phyloP scores from a whole-genome alignment of 2,888 invertebrate genomes.

The Linnaemya tessellans region DNA sequence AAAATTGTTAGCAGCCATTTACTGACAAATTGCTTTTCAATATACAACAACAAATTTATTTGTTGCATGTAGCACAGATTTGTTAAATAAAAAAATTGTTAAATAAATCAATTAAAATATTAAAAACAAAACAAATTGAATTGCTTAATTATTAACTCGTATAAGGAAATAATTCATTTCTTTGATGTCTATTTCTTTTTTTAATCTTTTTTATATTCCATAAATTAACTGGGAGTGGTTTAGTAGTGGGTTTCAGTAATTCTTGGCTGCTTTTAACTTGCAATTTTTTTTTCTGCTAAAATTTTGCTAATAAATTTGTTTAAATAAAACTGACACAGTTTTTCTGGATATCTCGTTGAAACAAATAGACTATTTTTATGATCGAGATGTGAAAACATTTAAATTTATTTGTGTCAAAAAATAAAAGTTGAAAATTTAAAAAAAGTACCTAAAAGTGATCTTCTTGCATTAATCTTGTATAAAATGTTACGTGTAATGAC shows the following conservation, averaged over 20 bases:
- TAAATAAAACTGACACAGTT: not conserved
- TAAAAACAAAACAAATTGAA: not conserved
- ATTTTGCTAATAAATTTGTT: no score
- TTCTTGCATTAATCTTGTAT: no score
- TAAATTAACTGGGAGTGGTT: constrained; percentile 36
- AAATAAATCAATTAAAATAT: constrained; percentile 14
- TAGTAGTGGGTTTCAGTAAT: not conserved
- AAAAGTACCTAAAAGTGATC: no score
- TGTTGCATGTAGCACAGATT: constrained; percentile 14
- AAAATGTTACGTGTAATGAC: no score
- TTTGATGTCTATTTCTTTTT: no score
- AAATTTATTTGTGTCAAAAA: no score
- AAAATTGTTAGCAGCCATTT: constrained; percentile 54
- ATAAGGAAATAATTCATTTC: constrained; percentile 9
- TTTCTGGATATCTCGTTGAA: no score
- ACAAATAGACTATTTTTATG: not conserved
- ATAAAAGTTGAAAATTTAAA: no score
- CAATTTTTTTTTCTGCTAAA: no score
- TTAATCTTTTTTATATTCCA: no score
- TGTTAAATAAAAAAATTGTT: constrained; percentile 35
- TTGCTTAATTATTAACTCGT: not conserved
- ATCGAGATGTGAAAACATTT: no score
- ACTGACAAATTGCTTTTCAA: constrained; percentile 66
- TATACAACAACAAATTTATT: constrained; percentile 3
- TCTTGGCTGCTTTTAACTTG: no score